Evolutionary conservation across 2,797 vertebrate species (phyloP), one percentile per base, ranked within the genome.

Genomic region (Eurystomus glaucurus): DNA sequence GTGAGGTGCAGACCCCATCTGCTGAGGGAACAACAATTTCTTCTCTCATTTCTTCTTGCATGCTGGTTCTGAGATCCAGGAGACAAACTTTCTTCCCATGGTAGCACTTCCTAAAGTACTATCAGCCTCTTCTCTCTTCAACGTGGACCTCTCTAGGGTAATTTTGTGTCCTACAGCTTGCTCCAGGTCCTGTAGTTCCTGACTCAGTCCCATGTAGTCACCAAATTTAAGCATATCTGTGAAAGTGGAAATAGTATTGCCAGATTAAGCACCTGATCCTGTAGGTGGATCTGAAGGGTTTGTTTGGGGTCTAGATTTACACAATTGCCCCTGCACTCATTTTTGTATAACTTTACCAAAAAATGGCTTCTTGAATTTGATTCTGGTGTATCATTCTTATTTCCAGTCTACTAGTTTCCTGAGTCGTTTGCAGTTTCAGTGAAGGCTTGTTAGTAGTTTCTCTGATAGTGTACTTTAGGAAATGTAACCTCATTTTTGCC

Each of bases 391-490:
- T 41, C 54, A 5, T 54, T 91, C 33, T 61, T 13, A 33, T 54
- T 96, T 96, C 33, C 7, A 86, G 23, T 60, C 52, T 43, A 4
- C 22, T 48, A 7, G 9, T 22, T 83, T 93, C 84, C 25, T 57
- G 54, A 54, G 39, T 95, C 46, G 55, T 70, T 54, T 82, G 7
- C 46, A 83, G 57, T 96, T 97, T 82, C 76, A 62, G 23, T 33
- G 62, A 85, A 91, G 48, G 41, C 62, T 64, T 9, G 28, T 12
- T 60, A 50, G 46, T 87, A 70, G 39, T 96, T 93, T 93, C 83
- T 76, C 51, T 57, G 26, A 46, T 69, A 57, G 9, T 68, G 17
- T 23, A 33, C 19, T 81, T 93, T 39, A 81, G 84, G 90, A 97
- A 95, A 64, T 16, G 18, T 50, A 84, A 65, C 14, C 35, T 82